Percentiles rank a stretch among this genome's conserved stretches.
These are phyloP conservation scores for Idris sp. DNA, from an alignment of 1,140 invertebrate genomes.

Conservation along the genomic window DNA sequence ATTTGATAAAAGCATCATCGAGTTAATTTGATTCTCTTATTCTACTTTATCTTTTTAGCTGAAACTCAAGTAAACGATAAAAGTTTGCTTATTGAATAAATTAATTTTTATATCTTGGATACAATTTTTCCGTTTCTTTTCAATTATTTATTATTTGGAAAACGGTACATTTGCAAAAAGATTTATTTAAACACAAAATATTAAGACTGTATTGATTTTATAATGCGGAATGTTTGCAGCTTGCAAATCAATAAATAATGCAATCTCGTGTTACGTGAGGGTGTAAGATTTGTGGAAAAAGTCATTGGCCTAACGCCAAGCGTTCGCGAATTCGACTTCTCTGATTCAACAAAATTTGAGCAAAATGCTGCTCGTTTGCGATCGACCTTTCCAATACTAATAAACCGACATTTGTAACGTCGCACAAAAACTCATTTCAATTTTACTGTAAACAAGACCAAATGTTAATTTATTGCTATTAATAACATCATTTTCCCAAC, in stretches of 20 bases:
- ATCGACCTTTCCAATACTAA: constrained; percentile 13
- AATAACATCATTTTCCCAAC: too few species aligned
- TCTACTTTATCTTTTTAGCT: too few species aligned
- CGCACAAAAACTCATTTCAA: not conserved
- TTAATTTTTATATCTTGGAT: too few species aligned
- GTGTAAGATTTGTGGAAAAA: constrained; percentile 23
- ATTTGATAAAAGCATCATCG: too few species aligned
- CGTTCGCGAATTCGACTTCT: constrained; percentile 7
- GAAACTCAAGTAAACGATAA: constrained; percentile 2
- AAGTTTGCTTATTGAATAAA: too few species aligned
- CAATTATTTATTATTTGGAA: too few species aligned
- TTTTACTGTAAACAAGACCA: too few species aligned
- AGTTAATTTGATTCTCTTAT: too few species aligned
- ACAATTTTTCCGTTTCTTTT: too few species aligned
- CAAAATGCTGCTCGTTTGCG: too few species aligned
- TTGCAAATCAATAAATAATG: constrained; percentile 29
- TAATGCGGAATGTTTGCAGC: constrained; percentile 5
- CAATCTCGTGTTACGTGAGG: constrained; percentile 4
- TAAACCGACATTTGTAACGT: not conserved
- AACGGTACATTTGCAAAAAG: not conserved
- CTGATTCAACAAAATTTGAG: not conserved
- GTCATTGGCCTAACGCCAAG: constrained; percentile 27
- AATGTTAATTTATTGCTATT: too few species aligned
- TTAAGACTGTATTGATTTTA: constrained; percentile 6
- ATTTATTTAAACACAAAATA: not conserved